Conservation (phyloP, 23 tunicate species). For the Botrylloides violaceus region DNA sequence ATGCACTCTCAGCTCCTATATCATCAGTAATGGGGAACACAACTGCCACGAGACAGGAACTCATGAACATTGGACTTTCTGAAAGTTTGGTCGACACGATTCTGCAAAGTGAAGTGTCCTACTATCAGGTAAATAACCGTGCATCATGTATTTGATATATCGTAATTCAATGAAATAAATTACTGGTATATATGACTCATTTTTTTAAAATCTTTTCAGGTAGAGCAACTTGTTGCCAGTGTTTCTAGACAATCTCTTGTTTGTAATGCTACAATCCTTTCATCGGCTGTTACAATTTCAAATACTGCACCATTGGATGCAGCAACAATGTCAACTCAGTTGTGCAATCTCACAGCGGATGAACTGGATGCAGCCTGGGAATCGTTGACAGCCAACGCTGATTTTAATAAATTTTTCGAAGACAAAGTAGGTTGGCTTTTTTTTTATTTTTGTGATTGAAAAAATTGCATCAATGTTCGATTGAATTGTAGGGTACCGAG, state of each 20-base stretch:
- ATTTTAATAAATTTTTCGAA: slow-evolving; percentile 3
- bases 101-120: slow-evolving; percentile 23
- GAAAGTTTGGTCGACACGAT: slow-evolving; percentile 14
- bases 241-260: slow-evolving; percentile 12
- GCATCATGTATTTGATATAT: too few species aligned
- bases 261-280: slow-evolving; percentile 26
- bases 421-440: slow-evolving; percentile 7
- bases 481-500: neutral
- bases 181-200: too few species aligned
- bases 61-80: slow-evolving; percentile 15
- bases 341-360: slow-evolving; percentile 25
- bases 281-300: slow-evolving; percentile 15
- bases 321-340: slow-evolving; percentile 10
- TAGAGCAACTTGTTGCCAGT: neutral
- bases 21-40: slow-evolving; percentile 2
- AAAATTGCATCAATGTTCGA: neutral
- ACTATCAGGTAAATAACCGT: slow-evolving; percentile 29
- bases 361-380: slow-evolving; percentile 6
- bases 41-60: neutral
- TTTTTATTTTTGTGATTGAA: neutral
- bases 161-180: too few species aligned
- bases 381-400: neutral
- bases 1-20: slow-evolving; percentile 13
- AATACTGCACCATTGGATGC: slow-evolving; percentile 21
- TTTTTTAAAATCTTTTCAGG: too few species aligned